A percentile compares a stretch with the other conserved stretches of the same genome.
Conservation (phyloP, 92 coral and sea anemone species). For the Palythoa grandis region DNA sequence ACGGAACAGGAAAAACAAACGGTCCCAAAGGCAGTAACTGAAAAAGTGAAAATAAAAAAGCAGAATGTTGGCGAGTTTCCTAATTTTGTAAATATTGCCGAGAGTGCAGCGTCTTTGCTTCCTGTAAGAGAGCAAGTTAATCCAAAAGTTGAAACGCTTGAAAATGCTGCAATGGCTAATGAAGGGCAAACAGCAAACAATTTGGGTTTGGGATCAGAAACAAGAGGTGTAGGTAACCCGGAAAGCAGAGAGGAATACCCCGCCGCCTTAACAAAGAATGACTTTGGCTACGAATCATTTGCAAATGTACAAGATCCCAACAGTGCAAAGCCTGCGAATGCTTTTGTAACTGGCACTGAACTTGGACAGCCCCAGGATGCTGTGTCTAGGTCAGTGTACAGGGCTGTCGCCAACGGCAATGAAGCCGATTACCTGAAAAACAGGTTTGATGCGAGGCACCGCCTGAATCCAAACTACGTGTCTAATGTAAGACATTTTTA, state of each 20-base stretch:
- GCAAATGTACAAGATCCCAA: constrained; percentile 5
- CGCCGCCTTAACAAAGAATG: background rate
- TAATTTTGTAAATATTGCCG: constrained; percentile 7
- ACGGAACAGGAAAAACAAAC: background rate
- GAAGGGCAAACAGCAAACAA: background rate
- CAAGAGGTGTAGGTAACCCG: background rate
- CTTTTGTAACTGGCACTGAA: background rate
- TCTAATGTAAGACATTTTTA: constrained; percentile 17
- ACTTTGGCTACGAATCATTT: background rate
- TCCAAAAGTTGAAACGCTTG: constrained; percentile 12
- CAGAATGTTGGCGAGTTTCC: background rate
- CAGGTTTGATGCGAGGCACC: background rate
- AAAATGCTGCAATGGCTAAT: background rate
- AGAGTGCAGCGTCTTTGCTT: constrained; percentile 23
- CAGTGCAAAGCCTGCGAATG: background rate
- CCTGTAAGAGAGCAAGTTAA: background rate
- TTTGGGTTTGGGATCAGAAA: background rate
- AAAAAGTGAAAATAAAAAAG: constrained; percentile 14
- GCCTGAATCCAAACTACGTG: background rate
- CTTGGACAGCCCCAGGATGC: background rate
- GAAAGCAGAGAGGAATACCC: background rate
- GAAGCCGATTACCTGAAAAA: constrained; percentile 11
- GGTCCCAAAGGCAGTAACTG: background rate
- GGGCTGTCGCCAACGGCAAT: background rate
- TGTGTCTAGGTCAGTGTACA: background rate